Evolutionary conservation across 2,888 invertebrate species (phyloP).

Genomic region (Psylliodes chrysocephalus): DNA sequence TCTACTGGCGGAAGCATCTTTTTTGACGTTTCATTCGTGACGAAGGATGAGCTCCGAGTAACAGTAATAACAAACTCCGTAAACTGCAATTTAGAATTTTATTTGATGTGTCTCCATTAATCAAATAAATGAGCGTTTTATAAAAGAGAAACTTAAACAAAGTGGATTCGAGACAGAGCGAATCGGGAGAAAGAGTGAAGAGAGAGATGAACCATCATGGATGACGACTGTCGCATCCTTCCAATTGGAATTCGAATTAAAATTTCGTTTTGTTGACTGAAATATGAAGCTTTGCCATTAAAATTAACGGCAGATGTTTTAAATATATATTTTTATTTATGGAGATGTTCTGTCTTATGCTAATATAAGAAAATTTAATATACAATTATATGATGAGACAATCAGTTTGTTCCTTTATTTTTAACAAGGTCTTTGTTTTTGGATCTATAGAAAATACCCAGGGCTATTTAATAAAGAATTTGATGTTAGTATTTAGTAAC

Average conservation of each 20-base stretch:
- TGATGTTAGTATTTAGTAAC: too few relatives aligned
- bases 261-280: slow-evolving; percentile 15
- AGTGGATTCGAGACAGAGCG: slow-evolving; percentile 21
- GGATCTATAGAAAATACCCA: too few relatives aligned
- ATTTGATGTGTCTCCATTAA: slow-evolving; percentile 36
- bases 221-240: slow-evolving; percentile 7
- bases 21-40: background rate
- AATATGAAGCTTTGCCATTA: slow-evolving; percentile 8
- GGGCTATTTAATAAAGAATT: too few relatives aligned
- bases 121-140: slow-evolving; percentile 32
- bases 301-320: slow-evolving; percentile 8
- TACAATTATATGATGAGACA: too few relatives aligned
- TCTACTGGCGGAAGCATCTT: background rate
- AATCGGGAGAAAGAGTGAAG: background rate
- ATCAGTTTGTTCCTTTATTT: too few relatives aligned
- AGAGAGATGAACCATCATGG: slow-evolving; percentile 15
- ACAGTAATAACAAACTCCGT: slow-evolving; percentile 32
- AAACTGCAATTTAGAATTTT: slow-evolving; percentile 37
- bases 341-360: too few relatives aligned
- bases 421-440: too few relatives aligned
- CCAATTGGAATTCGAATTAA: slow-evolving; percentile 15
- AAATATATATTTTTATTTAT: background rate
- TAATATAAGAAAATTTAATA: too few relatives aligned
- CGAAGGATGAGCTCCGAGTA: background rate
- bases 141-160: slow-evolving; percentile 31